A percentile compares a stretch with the other conserved stretches of the same genome.
phyloP scores from a whole-genome alignment of 2,113 vertebrate species.

The Pedionomus torquatus region DNA sequence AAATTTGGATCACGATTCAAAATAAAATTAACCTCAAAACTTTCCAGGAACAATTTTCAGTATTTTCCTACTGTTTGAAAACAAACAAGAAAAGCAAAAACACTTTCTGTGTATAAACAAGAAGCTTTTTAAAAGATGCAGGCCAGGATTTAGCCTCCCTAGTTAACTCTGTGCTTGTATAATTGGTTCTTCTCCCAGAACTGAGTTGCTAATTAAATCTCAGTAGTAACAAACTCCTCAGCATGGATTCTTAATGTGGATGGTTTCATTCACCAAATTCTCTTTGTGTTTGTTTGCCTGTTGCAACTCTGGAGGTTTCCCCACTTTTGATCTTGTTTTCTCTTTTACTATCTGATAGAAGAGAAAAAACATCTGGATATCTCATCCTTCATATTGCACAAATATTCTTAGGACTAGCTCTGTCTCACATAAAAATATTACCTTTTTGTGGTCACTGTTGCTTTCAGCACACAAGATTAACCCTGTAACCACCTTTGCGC shows the following conservation, averaged over 20 bases:
- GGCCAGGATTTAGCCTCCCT: background rate
- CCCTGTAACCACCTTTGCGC: background rate
- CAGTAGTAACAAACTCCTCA: background rate
- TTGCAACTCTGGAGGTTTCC: background rate
- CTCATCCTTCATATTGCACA: background rate
- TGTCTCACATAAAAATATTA: background rate
- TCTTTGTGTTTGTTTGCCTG: background rate
- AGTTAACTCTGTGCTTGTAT: background rate
- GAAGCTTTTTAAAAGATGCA: background rate
- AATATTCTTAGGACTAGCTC: background rate
- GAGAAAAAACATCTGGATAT: background rate
- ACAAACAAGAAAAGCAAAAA: background rate
- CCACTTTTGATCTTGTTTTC: background rate
- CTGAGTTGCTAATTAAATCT: slow-evolving; percentile 25
- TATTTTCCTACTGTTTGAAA: background rate
- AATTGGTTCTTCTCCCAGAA: background rate
- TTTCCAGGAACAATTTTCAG: background rate
- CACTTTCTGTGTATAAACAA: background rate
- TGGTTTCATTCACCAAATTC: background rate
- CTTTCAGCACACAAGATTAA: background rate
- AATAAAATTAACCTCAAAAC: background rate
- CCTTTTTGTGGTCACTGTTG: background rate
- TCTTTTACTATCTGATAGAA: background rate
- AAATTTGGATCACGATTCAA: background rate
- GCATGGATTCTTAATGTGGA: background rate